A percentile compares a stretch with the other conserved stretches of the same genome.
These are phyloP conservation scores for Heliopora coerulea DNA, from an alignment of 92 coral and sea anemone species.

Conservation along the genomic window DNA sequence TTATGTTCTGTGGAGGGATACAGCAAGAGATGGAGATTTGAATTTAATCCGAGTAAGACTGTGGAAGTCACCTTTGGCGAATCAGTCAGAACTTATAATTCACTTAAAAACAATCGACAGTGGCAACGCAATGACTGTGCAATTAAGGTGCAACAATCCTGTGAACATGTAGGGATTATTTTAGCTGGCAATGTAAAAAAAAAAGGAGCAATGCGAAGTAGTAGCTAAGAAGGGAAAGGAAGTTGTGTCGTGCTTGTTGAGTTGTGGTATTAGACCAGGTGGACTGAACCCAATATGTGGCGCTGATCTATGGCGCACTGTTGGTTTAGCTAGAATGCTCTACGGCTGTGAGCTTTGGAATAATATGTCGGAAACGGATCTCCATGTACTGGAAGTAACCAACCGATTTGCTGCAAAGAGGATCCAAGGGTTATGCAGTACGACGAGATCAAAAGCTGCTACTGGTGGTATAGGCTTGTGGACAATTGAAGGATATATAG, in stretches of 20 bases:
- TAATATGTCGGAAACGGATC: not conserved
- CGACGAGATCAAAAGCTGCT: conserved; percentile 2
- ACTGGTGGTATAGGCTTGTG: conserved; percentile 9
- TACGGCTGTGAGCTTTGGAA: conserved; percentile 17
- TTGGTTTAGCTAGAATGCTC: conserved; percentile 10
- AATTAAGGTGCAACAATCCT: not conserved
- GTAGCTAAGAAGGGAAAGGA: conserved; percentile 1
- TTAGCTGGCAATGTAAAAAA: not conserved
- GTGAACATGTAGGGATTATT: conserved; percentile 30
- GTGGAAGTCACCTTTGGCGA: conserved; percentile 12
- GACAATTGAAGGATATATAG: conserved; percentile 12
- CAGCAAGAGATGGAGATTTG: conserved; percentile 17
- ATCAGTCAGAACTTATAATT: not conserved
- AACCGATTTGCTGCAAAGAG: conserved; percentile 8
- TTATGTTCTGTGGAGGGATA: not conserved
- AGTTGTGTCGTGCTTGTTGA: not conserved
- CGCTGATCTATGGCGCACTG: not conserved
- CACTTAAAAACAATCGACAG: not conserved
- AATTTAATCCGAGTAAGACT: conserved; percentile 6
- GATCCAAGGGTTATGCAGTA: not conserved
- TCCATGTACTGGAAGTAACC: not conserved
- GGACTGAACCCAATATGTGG: conserved; percentile 16
- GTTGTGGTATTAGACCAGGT: not conserved
- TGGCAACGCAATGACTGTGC: not conserved
- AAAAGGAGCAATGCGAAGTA: not conserved